phyloP scores from a whole-genome alignment of 2,888 invertebrate genomes.

The Cheilosia vernalis region DNA sequence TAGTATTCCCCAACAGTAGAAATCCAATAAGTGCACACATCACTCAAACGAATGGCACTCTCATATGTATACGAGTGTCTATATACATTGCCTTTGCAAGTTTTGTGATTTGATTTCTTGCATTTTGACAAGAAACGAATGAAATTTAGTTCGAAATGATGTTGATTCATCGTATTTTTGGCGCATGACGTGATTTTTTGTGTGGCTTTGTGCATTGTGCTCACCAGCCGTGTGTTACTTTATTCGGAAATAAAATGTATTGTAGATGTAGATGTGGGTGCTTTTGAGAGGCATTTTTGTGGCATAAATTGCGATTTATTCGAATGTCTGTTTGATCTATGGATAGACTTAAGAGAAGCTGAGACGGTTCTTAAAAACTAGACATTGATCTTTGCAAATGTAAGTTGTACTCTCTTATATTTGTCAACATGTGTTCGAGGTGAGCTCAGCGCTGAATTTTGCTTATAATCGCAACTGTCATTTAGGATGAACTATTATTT shows the following conservation, averaged over 20 bases:
- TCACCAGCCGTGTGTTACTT: neutral
- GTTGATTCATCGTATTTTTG: constrained; percentile 30
- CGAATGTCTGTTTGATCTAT: no score
- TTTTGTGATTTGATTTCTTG: constrained; percentile 61
- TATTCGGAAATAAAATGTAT: neutral
- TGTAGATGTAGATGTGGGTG: neutral
- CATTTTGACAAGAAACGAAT: constrained; percentile 66
- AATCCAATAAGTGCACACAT: constrained; percentile 62
- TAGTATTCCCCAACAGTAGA: constrained; percentile 18
- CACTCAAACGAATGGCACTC: constrained; percentile 23
- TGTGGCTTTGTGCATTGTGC: neutral
- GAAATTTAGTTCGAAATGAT: constrained; percentile 52
- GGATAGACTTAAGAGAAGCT: no score
- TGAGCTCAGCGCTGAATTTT: no score
- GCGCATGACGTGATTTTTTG: neutral
- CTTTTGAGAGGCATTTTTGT: no score
- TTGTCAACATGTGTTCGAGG: no score
- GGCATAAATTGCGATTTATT: no score
- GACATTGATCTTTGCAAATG: no score
- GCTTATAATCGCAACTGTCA: no score
- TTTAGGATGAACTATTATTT: no score
- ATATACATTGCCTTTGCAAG: constrained; percentile 35
- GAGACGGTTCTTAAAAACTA: no score
- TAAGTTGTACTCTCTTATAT: no score
- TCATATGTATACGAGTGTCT: neutral